Conservation (phyloP, 64 coral and sea anemone species). For the Trachythela sp. region DNA sequence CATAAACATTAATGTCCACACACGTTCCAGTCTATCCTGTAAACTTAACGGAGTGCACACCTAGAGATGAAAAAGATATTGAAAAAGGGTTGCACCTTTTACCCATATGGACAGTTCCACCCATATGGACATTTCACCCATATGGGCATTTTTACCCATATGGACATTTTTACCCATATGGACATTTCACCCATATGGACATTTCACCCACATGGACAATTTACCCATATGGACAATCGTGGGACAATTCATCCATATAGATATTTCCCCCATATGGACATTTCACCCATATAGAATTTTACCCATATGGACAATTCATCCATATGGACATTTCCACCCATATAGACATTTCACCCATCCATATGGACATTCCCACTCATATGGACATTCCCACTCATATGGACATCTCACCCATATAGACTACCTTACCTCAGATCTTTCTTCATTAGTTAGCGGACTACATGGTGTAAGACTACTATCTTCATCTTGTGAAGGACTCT, state of each 20-base stretch:
- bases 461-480: not conserved
- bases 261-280: not conserved
- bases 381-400: not conserved
- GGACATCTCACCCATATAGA: not conserved
- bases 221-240: not conserved
- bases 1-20: conserved; percentile 88
- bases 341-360: not conserved
- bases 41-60: not conserved
- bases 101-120: not conserved
- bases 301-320: no score
- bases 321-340: not conserved
- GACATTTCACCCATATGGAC: not conserved
- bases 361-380: no score
- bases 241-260: not conserved
- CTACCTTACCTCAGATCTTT: not conserved
- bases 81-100: no score
- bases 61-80: conserved; percentile 32
- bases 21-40: conserved; percentile 77
- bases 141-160: not conserved
- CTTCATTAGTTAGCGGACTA: no score
- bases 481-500: not conserved
- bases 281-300: not conserved
- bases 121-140: not conserved
- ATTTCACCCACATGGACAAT: not conserved
- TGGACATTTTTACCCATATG: not conserved